These are phyloP conservation scores for Malacosoma neustria DNA, from an alignment of 2,888 invertebrate species.

Conservation along the genomic window DNA sequence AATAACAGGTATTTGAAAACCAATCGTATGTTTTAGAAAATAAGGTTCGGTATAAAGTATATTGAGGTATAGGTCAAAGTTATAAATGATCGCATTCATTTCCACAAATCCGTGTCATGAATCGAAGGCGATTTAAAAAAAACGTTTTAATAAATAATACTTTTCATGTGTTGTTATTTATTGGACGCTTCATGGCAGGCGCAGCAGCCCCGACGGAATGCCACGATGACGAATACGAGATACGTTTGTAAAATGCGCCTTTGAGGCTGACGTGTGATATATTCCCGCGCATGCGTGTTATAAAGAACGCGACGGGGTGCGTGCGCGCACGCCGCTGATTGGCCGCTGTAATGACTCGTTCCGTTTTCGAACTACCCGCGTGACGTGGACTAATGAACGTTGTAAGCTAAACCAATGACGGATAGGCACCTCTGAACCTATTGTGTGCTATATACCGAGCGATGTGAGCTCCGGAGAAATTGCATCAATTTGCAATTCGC, in stretches of 20 bases:
- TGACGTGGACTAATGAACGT: conserved; percentile 60
- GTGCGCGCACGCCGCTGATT: conserved; percentile 53
- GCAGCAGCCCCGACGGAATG: conserved; percentile 26
- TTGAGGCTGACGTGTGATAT: conserved; percentile 64
- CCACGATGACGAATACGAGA: conserved; percentile 73
- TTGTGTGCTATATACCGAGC: conserved; percentile 48
- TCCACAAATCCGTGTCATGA: conserved; percentile 65
- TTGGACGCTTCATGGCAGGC: conserved; percentile 41
- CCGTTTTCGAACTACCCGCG: conserved; percentile 32
- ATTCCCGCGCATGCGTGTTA: conserved; percentile 54
- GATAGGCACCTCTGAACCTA: conserved; percentile 64
- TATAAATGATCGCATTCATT: conserved; percentile 43
- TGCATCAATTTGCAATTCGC: conserved; percentile 23
- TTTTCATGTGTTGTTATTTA: conserved; percentile 60
- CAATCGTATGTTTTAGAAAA: conserved; percentile 18
- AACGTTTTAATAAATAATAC: conserved; percentile 51
- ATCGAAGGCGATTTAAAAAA: conserved; percentile 39
- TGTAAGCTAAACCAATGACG: conserved; percentile 60
- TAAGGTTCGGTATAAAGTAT: conserved; percentile 27
- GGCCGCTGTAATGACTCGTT: conserved; percentile 53
- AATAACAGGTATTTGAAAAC: conserved; percentile 22
- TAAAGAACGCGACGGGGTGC: conserved; percentile 69
- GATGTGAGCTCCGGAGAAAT: conserved; percentile 28
- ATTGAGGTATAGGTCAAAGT: conserved; percentile 26
- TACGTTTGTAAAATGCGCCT: conserved; percentile 63